Base-by-base conservation (phyloP, 2,888 invertebrate species). In the Agrochola lychnidis region DNA sequence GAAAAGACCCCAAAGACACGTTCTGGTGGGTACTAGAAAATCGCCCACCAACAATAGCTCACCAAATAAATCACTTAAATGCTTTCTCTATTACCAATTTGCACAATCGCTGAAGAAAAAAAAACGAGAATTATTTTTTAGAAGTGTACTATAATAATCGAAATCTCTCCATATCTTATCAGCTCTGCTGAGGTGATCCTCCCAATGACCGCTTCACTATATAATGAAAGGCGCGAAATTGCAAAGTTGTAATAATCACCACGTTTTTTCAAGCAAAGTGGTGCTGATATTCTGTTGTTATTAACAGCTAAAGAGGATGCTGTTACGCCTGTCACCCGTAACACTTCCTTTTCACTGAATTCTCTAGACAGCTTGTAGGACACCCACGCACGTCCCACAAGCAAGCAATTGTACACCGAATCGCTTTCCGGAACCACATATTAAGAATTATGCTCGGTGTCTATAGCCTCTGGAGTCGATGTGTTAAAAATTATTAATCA, bases 171-270 rank as follows among this genome's bases (percentile, higher is more conserved):
- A 19, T 70, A 56, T 48, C 30, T 48, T 56, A 63, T 40, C 48
- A 56, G 48, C n/a, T 56, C 22, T 14, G 22, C 19, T 51, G 16
- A 57, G 14, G 53, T 48, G 5, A 36, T 57, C 16, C n/a, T 63
- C 4, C 7, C 30, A 62, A 71, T 42, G 5, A n/a, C 48, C 19
- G 30, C 14, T 30, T 56, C 7, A 1, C 19, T 30, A 16, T 30
- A 16, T 22, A 63, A 5, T 19, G 19, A 40, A 59, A 25, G 0
- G 14, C n/a, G 3, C 3, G 7, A 30, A 56, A 36, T 53, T n/a
- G 40, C 16, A 30, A 78, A 77, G 4, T 36, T 36, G 36, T 36
- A 36, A 36, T 36, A 77, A 61, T 7, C 42, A 22, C 36, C 10
- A 22, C n/a, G 12, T 61, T 19, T 6, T 36, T 4, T 72, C 0